Base-by-base conservation (phyloP, 2,113 vertebrate species). In the Motacilla tschutschensis region DNA sequence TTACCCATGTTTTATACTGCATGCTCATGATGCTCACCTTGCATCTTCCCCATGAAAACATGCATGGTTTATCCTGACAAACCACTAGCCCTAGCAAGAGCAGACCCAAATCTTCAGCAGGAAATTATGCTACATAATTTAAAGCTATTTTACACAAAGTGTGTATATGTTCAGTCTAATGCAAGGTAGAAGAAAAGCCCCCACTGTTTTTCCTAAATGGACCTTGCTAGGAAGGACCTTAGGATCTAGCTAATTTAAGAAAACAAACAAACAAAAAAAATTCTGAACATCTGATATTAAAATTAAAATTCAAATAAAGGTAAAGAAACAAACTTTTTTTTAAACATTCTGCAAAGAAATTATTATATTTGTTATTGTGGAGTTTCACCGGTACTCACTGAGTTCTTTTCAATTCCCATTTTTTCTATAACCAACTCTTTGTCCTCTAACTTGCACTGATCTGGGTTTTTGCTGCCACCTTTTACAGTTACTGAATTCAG, bases 311-410 rank as follows among this genome's bases (percentile, higher is more conserved):
- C 10, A 70, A 87, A 63, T n/a, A 19, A 65, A 50, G 1, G 17
- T 63, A 65, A 18, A 22, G 21, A 63, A 20, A 21, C 3, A 58
- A 46, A 35, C 2, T 4, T 65, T 70, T 70, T 33, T 29, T 81
- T 3, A 46, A 80, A 19, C 28, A 38, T 41, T 83, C 14, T 38
- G 43, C 25, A 35, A n/a, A 78, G 3, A 58, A 79, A 43, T 29
- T 17, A 1, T 8, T 83, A 1, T 25, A 17, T 64, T 72, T 70
- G 6, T 8, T 48, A 8, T n/a, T 0, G 3, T 3, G 6, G 54
- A 87, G 54, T 85, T 83, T 81, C 35, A 86, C 21, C 8, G 24
- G 6, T 18, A 41, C 28, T 54, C 31, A 26, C 12, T 13, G 28
- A 47, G 4, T 36, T 28, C 5, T 75, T 19, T 74, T 35, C 38